phyloP scores from a whole-genome alignment of 2,888 invertebrate genomes.

The Drosophila setosimentum region DNA sequence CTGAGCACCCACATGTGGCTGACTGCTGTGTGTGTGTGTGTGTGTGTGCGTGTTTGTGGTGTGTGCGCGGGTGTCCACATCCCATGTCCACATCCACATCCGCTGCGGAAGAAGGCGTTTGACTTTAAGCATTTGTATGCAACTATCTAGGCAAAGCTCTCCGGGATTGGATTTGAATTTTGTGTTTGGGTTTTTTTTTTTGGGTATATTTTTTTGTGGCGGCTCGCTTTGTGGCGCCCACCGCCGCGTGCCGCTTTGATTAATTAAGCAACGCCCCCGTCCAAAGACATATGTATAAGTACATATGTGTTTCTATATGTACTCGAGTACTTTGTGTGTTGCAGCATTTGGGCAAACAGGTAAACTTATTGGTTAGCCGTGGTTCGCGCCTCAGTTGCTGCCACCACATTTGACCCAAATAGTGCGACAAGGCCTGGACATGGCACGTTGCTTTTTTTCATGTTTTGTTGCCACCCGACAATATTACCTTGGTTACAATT shows the following conservation, averaged over 20 bases:
- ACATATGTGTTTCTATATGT: neutral
- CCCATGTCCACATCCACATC: constrained; percentile 62
- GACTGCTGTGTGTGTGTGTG: constrained; percentile 6
- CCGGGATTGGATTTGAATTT: constrained; percentile 49
- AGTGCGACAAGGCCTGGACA: constrained; percentile 43
- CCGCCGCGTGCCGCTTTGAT: constrained; percentile 75
- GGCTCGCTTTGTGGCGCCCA: constrained; percentile 77
- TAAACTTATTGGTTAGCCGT: constrained; percentile 44
- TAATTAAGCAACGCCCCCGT: constrained; percentile 65
- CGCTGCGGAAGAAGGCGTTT: constrained; percentile 77
- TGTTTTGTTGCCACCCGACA: constrained; percentile 25
- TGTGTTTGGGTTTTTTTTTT: constrained; percentile 7
- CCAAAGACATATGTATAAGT: constrained; percentile 11
- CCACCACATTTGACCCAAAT: constrained; percentile 49
- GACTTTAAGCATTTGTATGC: constrained; percentile 67
- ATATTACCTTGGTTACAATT: constrained; percentile 48
- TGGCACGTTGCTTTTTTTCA: constrained; percentile 42
- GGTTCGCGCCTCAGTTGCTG: constrained; percentile 26
- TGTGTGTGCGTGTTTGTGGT: constrained; percentile 8
- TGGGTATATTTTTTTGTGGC: constrained; percentile 30
- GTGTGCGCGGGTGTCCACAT: constrained; percentile 51
- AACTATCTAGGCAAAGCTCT: constrained; percentile 37
- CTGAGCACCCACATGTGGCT: constrained; percentile 67
- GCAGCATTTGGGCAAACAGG: constrained; percentile 30
- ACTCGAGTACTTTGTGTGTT: constrained; percentile 9